A percentile compares a stretch with the other conserved stretches of the same genome.
phyloP scores from a whole-genome alignment of 2,888 invertebrate species.

The Ophion ventricosus region DNA sequence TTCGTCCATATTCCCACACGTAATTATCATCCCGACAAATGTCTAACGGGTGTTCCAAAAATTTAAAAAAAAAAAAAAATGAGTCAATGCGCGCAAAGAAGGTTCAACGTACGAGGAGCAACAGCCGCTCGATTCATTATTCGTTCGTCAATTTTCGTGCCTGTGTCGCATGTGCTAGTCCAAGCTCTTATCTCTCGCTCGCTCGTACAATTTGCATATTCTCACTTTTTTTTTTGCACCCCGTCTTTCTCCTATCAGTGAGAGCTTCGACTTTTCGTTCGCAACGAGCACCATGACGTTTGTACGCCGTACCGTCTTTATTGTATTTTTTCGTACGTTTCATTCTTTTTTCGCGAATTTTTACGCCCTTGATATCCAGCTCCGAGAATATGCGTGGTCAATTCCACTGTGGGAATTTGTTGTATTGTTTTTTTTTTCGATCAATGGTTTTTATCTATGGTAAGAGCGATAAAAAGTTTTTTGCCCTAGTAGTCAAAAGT shows the following conservation, averaged over 20 bases:
- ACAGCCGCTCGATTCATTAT: constrained; percentile 72
- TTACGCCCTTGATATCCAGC: too few relatives aligned
- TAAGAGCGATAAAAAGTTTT: too few relatives aligned
- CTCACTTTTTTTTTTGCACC: constrained; percentile 12
- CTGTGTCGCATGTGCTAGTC: constrained; percentile 25
- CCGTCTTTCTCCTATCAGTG: constrained; percentile 4
- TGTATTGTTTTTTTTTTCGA: neutral
- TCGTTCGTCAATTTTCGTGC: constrained; percentile 74
- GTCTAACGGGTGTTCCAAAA: neutral
- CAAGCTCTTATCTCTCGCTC: constrained; percentile 30
- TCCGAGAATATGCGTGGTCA: neutral
- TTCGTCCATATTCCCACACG: too few relatives aligned
- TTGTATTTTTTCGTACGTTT: neutral
- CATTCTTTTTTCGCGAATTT: too few relatives aligned
- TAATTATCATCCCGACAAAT: neutral
- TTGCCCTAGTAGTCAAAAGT: too few relatives aligned
- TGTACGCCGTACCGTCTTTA: neutral
- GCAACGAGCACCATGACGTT: neutral
- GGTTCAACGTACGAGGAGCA: constrained; percentile 48
- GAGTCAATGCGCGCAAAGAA: constrained; percentile 19
- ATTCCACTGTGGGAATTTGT: neutral
- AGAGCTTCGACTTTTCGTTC: constrained; percentile 18
- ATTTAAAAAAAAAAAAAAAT: too few relatives aligned
- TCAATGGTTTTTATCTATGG: too few relatives aligned
- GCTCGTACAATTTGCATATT: constrained; percentile 13